A percentile compares a stretch with the other conserved stretches of the same genome.
Evolutionary conservation across 2,888 invertebrate species (phyloP).

Genomic region (Trissoscelio sp.): DNA sequence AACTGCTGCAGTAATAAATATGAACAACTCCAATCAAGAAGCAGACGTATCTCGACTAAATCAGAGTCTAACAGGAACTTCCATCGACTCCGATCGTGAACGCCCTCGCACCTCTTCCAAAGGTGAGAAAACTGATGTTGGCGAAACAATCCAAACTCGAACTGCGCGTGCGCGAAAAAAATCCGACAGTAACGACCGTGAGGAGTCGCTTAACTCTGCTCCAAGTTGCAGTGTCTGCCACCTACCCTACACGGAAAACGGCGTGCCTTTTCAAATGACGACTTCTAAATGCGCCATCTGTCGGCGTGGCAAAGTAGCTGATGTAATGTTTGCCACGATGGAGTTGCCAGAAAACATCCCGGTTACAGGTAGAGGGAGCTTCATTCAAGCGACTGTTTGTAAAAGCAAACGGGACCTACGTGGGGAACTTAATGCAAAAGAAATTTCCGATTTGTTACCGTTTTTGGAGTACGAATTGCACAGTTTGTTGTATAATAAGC

Average conservation of each 20-base stretch:
- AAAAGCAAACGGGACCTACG: slow-evolving; percentile 91
- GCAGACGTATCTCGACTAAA: slow-evolving; percentile 76
- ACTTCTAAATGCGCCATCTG: slow-evolving; percentile 88
- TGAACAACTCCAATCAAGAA: slow-evolving; percentile 84
- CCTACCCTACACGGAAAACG: slow-evolving; percentile 91
- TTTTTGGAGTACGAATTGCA: slow-evolving; percentile 98
- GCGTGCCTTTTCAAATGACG: slow-evolving; percentile 89
- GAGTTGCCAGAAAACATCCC: slow-evolving; percentile 91
- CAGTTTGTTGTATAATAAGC: slow-evolving; percentile 93
- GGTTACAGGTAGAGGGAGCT: slow-evolving; percentile 88
- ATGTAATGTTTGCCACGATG: slow-evolving; percentile 94
- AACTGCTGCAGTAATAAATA: slow-evolving; percentile 93
- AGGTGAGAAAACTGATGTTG: slow-evolving; percentile 71
- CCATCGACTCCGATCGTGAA: slow-evolving; percentile 84
- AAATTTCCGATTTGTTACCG: slow-evolving; percentile 97
- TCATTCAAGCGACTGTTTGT: slow-evolving; percentile 90
- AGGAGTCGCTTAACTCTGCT: slow-evolving; percentile 77
- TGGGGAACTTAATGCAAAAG: slow-evolving; percentile 94
- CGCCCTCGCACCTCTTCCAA: slow-evolving; percentile 74
- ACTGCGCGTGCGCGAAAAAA: slow-evolving; percentile 72
- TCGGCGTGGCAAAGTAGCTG: slow-evolving; percentile 94
- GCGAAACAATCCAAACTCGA: slow-evolving; percentile 36
- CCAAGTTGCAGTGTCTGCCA: slow-evolving; percentile 88
- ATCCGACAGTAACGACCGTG: slow-evolving; percentile 81
- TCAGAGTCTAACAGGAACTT: slow-evolving; percentile 83